These are phyloP conservation scores for Psilopogon haemacephalus DNA, from an alignment of 2,113 vertebrate species.

Conservation along the genomic window DNA sequence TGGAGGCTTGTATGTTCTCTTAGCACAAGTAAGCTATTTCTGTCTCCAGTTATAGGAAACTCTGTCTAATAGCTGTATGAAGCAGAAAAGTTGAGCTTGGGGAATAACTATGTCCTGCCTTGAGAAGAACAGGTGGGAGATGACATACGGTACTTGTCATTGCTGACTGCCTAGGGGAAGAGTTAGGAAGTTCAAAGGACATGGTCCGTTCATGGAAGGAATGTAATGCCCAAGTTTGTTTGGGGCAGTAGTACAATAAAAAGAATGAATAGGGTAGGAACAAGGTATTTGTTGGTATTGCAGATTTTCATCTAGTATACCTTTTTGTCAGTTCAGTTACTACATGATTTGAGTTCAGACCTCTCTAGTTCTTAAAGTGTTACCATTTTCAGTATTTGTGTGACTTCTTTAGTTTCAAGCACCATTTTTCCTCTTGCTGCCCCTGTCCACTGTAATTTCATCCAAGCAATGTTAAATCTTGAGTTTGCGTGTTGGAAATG, in stretches of 20 bases:
- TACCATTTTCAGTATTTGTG: background rate
- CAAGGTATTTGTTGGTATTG: background rate
- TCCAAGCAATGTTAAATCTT: background rate
- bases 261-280: background rate
- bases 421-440: background rate
- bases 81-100: background rate
- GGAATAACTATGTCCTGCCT: background rate
- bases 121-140: background rate
- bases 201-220: fast-evolving
- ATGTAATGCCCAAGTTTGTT: background rate
- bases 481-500: background rate
- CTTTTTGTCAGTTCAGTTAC: background rate
- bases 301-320: background rate
- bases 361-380: background rate
- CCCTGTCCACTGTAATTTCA: background rate
- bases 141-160: background rate
- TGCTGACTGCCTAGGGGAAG: background rate
- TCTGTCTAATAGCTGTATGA: background rate
- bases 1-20: background rate
- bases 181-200: background rate
- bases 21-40: background rate
- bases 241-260: background rate
- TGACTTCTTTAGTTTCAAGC: background rate
- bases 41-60: background rate
- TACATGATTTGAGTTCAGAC: background rate